Conservation (phyloP, 2,113 vertebrate species). For the Perca schrenkii region DNA sequence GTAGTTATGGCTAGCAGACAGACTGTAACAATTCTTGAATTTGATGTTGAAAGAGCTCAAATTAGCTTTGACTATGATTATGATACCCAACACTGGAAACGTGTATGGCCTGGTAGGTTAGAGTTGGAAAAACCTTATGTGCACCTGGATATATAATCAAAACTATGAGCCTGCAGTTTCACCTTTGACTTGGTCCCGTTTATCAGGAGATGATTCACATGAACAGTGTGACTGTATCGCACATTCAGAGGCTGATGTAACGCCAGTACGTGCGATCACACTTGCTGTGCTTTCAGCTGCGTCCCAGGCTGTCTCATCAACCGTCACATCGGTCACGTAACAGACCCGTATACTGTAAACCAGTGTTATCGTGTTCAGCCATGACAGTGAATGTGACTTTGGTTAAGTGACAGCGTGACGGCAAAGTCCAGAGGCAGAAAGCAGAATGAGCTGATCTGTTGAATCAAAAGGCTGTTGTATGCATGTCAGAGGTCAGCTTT, state of each 20-base stretch:
- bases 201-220: slow-evolving; percentile 9
- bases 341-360: slow-evolving; percentile 12
- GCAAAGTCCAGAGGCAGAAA: slow-evolving; percentile 29
- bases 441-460: slow-evolving; percentile 55
- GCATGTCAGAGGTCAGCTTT: slow-evolving; percentile 75
- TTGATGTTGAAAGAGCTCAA: slow-evolving; percentile 51
- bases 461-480: slow-evolving; percentile 73
- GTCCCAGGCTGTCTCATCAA: slow-evolving; percentile 5
- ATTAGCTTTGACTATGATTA: slow-evolving; percentile 59
- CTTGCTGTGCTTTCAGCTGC: slow-evolving; percentile 18
- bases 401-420: slow-evolving; percentile 36
- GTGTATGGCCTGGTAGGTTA: neutral
- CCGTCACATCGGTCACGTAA: slow-evolving; percentile 26
- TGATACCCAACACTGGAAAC: slow-evolving; percentile 39
- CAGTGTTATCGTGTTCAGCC: slow-evolving; percentile 35
- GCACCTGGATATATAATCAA: slow-evolving; percentile 30
- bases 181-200: slow-evolving; percentile 5
- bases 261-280: slow-evolving; percentile 14
- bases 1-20: slow-evolving; percentile 38
- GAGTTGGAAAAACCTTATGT: slow-evolving; percentile 1
- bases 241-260: slow-evolving; percentile 15
- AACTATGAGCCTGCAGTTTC: slow-evolving; percentile 25
- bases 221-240: slow-evolving; percentile 6
- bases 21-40: slow-evolving; percentile 51
- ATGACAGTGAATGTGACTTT: slow-evolving; percentile 46